Conservation (phyloP, 1,140 invertebrate genomes). For the Acyrthosiphon pisum region DNA sequence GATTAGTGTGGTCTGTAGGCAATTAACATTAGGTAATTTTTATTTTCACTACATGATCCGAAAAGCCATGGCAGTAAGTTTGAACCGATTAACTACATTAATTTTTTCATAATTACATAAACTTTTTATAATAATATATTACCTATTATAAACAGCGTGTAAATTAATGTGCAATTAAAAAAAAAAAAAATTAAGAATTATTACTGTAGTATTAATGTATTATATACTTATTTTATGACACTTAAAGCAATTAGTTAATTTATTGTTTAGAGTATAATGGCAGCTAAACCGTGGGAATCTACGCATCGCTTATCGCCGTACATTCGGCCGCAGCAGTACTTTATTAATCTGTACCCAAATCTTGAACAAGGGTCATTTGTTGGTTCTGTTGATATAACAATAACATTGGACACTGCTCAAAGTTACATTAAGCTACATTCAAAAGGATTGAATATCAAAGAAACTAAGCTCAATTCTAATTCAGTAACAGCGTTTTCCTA, state of each 20-base stretch:
- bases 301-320: conserved; percentile 71
- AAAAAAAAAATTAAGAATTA: background rate
- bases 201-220: background rate
- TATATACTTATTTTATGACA: background rate
- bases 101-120: background rate
- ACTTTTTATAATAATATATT: background rate
- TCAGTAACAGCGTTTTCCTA: conserved; percentile 64
- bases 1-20: background rate
- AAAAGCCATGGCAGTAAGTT: conserved; percentile 25
- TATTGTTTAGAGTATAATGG: conserved; percentile 38
- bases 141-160: background rate
- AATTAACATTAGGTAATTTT: background rate
- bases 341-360: conserved; percentile 76
- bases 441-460: conserved; percentile 69
- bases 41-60: background rate
- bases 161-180: background rate
- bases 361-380: conserved; percentile 73
- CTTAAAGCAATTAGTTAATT: background rate
- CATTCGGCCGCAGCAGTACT: conserved; percentile 77
- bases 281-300: conserved; percentile 60
- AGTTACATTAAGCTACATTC: conserved; percentile 75
- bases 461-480: conserved; percentile 50
- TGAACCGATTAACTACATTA: background rate
- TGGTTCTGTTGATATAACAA: conserved; percentile 76
- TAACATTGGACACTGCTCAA: conserved; percentile 69